Conservation (phyloP, 1,140 invertebrate species). For the Himalopsyche phryganea region DNA sequence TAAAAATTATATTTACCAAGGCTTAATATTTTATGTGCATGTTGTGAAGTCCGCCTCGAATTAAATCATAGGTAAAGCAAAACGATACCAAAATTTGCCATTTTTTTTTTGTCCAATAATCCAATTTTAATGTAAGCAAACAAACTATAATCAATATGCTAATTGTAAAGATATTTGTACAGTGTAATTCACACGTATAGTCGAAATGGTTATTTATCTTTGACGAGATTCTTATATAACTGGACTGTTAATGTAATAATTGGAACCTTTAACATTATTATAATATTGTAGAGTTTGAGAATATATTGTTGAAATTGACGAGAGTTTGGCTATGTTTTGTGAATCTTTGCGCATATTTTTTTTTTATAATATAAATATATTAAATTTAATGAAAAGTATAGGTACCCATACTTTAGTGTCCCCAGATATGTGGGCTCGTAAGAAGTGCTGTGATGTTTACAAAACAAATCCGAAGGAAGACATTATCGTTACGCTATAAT, state of each 20-base stretch:
- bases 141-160: not conserved
- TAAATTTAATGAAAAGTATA: conserved; percentile 12
- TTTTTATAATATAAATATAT: conserved; percentile 22
- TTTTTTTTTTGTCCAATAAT: no score
- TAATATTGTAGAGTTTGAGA: not conserved
- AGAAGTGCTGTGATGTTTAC: conserved; percentile 29
- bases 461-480: not conserved
- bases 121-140: not conserved
- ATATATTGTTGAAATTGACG: conserved; percentile 1
- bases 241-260: conserved; percentile 9
- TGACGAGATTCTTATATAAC: conserved; percentile 1
- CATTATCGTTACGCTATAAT: no score
- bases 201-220: no score
- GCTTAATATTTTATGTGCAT: conserved; percentile 1
- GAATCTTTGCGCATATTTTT: conserved; percentile 13
- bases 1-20: not conserved
- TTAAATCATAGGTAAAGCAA: no score
- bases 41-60: conserved; percentile 1
- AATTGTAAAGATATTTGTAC: not conserved
- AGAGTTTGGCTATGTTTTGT: conserved; percentile 9
- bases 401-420: conserved; percentile 11
- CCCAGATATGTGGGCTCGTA: conserved; percentile 13
- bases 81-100: no score
- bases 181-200: not conserved
- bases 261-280: not conserved